A percentile compares a stretch with the other conserved stretches of the same genome.
Conservation (phyloP, 1,140 invertebrate species). For the Drosophila sturtevanti region DNA sequence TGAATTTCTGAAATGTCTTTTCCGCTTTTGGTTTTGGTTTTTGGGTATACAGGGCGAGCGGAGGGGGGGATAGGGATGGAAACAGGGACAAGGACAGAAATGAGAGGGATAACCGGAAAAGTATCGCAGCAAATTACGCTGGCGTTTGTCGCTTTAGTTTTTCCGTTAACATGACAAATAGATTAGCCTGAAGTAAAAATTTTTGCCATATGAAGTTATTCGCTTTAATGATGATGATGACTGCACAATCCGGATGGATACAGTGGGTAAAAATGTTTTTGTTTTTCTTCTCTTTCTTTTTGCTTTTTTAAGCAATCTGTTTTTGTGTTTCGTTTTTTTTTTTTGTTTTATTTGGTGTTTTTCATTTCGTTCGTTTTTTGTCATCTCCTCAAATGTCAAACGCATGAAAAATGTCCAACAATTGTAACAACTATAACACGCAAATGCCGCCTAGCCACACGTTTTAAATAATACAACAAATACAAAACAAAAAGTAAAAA, state of each 20-base stretch:
- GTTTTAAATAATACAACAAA: conserved; percentile 69
- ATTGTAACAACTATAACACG: conserved; percentile 9
- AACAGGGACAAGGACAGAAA: background rate
- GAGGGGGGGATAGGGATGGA: background rate
- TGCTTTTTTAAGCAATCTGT: too few relatives aligned
- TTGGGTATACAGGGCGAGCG: background rate
- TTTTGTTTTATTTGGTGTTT: conserved; percentile 12
- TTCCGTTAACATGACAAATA: conserved; percentile 74
- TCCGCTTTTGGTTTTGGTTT: conserved; percentile 38
- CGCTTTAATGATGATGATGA: conserved; percentile 64
- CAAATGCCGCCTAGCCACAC: conserved; percentile 43
- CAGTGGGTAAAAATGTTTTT: too few relatives aligned
- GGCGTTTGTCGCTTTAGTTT: conserved; percentile 63
- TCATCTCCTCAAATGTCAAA: conserved; percentile 54
- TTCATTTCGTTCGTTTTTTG: background rate
- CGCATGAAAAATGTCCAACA: conserved; percentile 62
- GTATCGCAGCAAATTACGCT: conserved; percentile 76
- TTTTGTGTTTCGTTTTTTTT: conserved; percentile 13
- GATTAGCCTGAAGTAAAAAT: conserved; percentile 49
- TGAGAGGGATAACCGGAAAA: conserved; percentile 41
- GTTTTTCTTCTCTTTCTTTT: too few relatives aligned
- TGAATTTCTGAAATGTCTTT: conserved; percentile 77
- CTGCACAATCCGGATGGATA: too few relatives aligned
- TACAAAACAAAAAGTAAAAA: too few relatives aligned
- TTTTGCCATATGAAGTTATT: conserved; percentile 21